Percentiles rank a stretch among this genome's conserved stretches.
phyloP scores from a whole-genome alignment of 2,797 vertebrate species.

The Esox masquinongy region DNA sequence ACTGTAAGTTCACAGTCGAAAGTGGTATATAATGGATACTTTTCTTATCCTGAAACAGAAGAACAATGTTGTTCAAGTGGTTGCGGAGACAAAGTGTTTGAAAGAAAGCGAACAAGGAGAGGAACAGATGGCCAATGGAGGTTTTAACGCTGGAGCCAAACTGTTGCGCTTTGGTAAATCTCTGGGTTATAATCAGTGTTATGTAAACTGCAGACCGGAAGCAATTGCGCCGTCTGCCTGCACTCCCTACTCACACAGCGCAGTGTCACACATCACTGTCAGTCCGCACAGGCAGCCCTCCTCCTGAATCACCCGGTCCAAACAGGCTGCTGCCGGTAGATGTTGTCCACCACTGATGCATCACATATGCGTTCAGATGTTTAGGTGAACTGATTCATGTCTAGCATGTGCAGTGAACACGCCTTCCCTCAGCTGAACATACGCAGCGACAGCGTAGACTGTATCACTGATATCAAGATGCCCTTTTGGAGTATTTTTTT shows the following conservation, averaged over 20 bases:
- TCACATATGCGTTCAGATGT: neutral
- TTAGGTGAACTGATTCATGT: neutral
- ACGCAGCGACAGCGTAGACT: neutral
- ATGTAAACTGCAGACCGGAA: constrained; percentile 79
- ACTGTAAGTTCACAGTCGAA: neutral
- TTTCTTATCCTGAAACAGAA: neutral
- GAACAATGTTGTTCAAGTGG: neutral
- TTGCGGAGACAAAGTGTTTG: neutral
- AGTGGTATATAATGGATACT: neutral
- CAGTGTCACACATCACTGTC: neutral
- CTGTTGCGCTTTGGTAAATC: constrained; percentile 79
- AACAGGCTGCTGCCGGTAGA: neutral
- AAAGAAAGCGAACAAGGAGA: constrained; percentile 37
- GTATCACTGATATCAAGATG: neutral
- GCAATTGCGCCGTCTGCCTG: constrained; percentile 53
- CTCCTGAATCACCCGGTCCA: neutral
- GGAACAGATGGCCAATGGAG: constrained; percentile 85
- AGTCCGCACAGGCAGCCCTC: neutral
- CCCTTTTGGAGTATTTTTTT: neutral
- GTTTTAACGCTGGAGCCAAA: constrained; percentile 83
- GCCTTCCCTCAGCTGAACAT: neutral
- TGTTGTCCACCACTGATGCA: neutral
- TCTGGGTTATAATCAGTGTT: constrained; percentile 83
- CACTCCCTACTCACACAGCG: constrained; percentile 22
- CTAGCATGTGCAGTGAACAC: neutral